Evolutionary conservation across 2,888 invertebrate species (phyloP).

Genomic region (Aphodius sticticus): DNA sequence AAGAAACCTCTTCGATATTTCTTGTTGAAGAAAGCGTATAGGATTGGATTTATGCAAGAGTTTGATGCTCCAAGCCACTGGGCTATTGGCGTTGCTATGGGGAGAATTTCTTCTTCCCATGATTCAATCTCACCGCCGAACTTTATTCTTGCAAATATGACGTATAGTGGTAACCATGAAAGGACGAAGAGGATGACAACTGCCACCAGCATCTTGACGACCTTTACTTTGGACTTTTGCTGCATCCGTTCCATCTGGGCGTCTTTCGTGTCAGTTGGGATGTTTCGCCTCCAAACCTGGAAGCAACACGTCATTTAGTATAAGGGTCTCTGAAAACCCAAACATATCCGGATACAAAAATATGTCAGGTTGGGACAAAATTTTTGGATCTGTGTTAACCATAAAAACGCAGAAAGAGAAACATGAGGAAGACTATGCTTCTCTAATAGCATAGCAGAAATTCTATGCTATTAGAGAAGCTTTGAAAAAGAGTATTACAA

Average conservation of each 20-base stretch:
- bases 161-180: constrained; percentile 92
- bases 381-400: too few relatives aligned
- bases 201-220: constrained; percentile 92
- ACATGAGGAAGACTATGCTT: too few relatives aligned
- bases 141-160: constrained; percentile 87
- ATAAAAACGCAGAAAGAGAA: too few relatives aligned
- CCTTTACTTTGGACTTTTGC: constrained; percentile 93
- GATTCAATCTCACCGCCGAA: constrained; percentile 77
- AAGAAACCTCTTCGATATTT: constrained; percentile 91
- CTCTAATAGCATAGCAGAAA: too few relatives aligned
- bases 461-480: too few relatives aligned
- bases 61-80: constrained; percentile 95
- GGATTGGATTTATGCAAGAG: constrained; percentile 93
- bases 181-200: constrained; percentile 93
- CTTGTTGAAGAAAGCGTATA: constrained; percentile 95
- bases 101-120: constrained; percentile 82
- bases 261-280: constrained; percentile 90
- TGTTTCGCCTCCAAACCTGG: constrained; percentile 78
- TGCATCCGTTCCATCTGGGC: constrained; percentile 92
- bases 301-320: neutral
- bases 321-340: neutral
- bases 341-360: too few relatives aligned
- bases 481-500: too few relatives aligned
- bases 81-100: constrained; percentile 85
- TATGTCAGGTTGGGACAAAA: too few relatives aligned